Conservation (phyloP, 1,140 invertebrate genomes). For the Epicauta chinensis region DNA sequence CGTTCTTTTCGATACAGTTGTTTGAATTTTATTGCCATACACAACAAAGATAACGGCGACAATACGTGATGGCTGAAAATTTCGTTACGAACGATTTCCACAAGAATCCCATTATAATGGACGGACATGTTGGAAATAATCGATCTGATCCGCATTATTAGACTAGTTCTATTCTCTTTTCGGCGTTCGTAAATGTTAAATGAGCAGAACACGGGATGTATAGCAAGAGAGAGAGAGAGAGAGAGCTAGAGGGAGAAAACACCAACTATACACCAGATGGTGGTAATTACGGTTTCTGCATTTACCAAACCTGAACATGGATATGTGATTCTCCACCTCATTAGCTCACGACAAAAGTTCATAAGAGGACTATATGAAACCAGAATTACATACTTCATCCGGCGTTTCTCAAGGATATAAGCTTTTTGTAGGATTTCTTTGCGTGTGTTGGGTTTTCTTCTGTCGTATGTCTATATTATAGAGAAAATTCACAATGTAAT, state of each 20-base stretch:
- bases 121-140: neutral
- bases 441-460: too few relatives aligned
- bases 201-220: neutral
- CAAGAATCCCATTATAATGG: neutral
- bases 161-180: neutral
- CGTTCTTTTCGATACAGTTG: too few relatives aligned
- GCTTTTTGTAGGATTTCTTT: too few relatives aligned
- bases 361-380: too few relatives aligned
- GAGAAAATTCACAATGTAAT: too few relatives aligned
- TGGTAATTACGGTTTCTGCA: conserved; percentile 20
- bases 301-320: conserved; percentile 6
- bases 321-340: conserved; percentile 20
- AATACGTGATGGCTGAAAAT: too few relatives aligned
- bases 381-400: too few relatives aligned
- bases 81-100: neutral
- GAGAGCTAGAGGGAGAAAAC: neutral
- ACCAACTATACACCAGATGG: conserved; percentile 7
- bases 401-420: too few relatives aligned
- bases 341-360: conserved; percentile 2
- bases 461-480: too few relatives aligned
- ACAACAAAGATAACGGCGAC: too few relatives aligned
- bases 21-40: too few relatives aligned
- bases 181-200: neutral
- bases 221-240: too few relatives aligned
- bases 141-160: neutral